Percentiles rank a stretch among this genome's conserved stretches.
Evolutionary conservation across 2,888 invertebrate species (phyloP).

Genomic region (Epistrophella euchroma): DNA sequence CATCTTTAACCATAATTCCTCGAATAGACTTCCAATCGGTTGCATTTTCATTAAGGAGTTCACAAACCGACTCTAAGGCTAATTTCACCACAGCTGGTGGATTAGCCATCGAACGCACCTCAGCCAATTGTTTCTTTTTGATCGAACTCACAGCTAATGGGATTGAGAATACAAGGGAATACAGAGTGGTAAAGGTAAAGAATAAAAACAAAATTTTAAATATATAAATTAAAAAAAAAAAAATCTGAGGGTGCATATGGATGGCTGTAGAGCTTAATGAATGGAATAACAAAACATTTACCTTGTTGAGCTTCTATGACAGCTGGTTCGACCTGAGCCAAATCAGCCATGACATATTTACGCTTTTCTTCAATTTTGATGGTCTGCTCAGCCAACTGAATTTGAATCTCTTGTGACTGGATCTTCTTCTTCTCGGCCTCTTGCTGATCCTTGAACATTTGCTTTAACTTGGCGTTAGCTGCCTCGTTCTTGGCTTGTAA

Average conservation of each 20-base stretch:
- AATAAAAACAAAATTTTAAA: constrained; percentile 50
- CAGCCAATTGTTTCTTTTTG: constrained; percentile 97
- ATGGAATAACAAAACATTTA: constrained; percentile 82
- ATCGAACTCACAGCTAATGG: constrained; percentile 93
- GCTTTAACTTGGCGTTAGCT: constrained; percentile 99
- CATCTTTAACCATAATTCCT: constrained; percentile 96
- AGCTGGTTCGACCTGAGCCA: constrained; percentile 99
- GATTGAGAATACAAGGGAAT: constrained; percentile 64
- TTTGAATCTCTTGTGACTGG: constrained; percentile 98
- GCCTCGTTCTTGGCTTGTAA: constrained; percentile 99
- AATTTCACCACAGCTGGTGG: constrained; percentile 96
- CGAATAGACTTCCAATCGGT: constrained; percentile 97
- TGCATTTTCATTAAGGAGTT: constrained; percentile 94
- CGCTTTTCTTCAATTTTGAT: constrained; percentile 97
- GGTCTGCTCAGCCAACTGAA: constrained; percentile 93
- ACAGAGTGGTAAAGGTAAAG: constrained; percentile 63
- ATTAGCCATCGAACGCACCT: constrained; percentile 97
- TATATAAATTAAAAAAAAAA: constrained; percentile 35
- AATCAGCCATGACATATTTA: constrained; percentile 96
- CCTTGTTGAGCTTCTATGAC: constrained; percentile 99
- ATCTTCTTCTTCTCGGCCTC: constrained; percentile 99
- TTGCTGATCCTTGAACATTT: constrained; percentile 99
- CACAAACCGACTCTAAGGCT: constrained; percentile 97
- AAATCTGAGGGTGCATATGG: constrained; percentile 34
- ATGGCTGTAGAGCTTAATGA: constrained; percentile 28